phyloP scores from a whole-genome alignment of 92 coral and sea anemone species.

The Epizoanthus ramosus region DNA sequence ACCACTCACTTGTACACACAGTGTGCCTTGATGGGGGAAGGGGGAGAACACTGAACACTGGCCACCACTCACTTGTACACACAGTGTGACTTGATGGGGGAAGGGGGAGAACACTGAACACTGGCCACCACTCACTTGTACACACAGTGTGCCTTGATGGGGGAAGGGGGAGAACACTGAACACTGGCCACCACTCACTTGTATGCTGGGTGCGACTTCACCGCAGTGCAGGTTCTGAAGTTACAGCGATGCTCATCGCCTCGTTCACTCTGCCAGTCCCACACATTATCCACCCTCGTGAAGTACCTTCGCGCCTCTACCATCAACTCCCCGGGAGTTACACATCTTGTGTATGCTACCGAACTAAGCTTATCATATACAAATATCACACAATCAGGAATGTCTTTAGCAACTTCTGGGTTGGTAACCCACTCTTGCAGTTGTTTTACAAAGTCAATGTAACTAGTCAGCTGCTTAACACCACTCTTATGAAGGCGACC shows the following conservation, averaged over 20 bases:
- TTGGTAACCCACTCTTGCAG: slow-evolving; percentile 50
- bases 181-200: slow-evolving; percentile 43
- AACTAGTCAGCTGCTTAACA: slow-evolving; percentile 63
- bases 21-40: slow-evolving; percentile 49
- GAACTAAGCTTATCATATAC: slow-evolving; percentile 61
- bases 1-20: slow-evolving; percentile 60
- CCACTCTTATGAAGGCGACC: slow-evolving; percentile 82
- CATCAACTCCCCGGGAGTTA: slow-evolving; percentile 59
- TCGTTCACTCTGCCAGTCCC: slow-evolving; percentile 75
- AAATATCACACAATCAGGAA: slow-evolving; percentile 58
- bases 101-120: too few species aligned
- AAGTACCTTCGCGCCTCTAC: slow-evolving; percentile 60
- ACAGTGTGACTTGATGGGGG: too few species aligned
- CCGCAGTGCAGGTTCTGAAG: slow-evolving; percentile 58
- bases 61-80: too few species aligned
- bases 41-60: too few species aligned
- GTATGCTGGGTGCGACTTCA: slow-evolving; percentile 63
- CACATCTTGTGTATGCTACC: slow-evolving; percentile 53
- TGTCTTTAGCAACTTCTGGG: slow-evolving; percentile 59
- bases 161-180: too few species aligned
- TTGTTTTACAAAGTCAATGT: slow-evolving; percentile 58
- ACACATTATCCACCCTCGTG: slow-evolving; percentile 60
- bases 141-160: too few species aligned
- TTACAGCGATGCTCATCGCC: slow-evolving; percentile 48
- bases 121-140: too few species aligned